These are phyloP conservation scores for Ardeotis arabs DNA, from an alignment of 2,113 vertebrate genomes.

Conservation along the genomic window DNA sequence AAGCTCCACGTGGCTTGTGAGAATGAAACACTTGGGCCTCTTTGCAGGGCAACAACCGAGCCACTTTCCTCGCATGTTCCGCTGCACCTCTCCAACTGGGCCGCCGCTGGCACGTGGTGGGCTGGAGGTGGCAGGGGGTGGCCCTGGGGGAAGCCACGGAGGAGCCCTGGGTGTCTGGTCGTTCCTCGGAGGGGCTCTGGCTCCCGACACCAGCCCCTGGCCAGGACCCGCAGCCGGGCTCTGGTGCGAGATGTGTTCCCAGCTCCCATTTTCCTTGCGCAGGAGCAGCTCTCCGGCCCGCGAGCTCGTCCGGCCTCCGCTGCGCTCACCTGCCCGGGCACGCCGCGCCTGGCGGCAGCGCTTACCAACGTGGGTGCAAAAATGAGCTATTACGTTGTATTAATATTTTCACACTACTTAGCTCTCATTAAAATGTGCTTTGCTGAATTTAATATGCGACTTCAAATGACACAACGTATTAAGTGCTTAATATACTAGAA, in stretches of 20 bases:
- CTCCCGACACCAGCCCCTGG: not conserved
- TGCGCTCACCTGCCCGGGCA: not conserved
- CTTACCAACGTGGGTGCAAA: not conserved
- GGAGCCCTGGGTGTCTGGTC: not conserved
- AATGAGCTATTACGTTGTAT: constrained; percentile 47
- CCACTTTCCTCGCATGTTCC: accelerated
- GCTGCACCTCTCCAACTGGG: accelerated
- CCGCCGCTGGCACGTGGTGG: accelerated
- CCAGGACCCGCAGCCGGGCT: accelerated
- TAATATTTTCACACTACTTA: constrained; percentile 82
- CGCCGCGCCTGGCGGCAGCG: accelerated
- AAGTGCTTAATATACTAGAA: constrained; percentile 89
- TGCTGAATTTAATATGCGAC: constrained; percentile 81
- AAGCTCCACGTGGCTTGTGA: accelerated
- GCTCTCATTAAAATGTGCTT: constrained; percentile 86
- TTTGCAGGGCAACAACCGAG: not conserved
- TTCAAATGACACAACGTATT: constrained; percentile 86
- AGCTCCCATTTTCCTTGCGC: accelerated
- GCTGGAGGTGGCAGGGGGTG: not conserved
- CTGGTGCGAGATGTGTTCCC: accelerated
- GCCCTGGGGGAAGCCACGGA: accelerated
- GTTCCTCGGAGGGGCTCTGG: accelerated
- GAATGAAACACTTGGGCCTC: accelerated
- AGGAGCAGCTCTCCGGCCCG: accelerated
- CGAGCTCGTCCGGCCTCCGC: accelerated